phyloP scores from a whole-genome alignment of 2,113 vertebrate genomes.

The Pachycephala philippinensis region DNA sequence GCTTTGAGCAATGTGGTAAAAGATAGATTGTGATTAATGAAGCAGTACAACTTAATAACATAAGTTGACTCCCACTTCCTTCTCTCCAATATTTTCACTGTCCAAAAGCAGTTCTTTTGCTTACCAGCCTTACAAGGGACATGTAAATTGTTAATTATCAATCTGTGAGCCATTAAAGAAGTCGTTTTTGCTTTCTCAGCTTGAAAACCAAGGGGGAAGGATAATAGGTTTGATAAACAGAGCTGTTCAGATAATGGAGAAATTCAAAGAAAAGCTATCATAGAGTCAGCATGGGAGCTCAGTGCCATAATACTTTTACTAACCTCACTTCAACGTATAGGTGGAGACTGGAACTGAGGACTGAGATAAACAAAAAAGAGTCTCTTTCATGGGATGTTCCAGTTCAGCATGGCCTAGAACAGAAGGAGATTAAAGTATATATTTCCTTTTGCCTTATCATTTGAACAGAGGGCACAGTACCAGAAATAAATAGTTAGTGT shows the following conservation, averaged over 20 bases:
- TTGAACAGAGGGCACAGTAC: neutral
- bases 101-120: slow-evolving; percentile 79
- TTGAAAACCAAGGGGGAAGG: slow-evolving; percentile 75
- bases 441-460: neutral
- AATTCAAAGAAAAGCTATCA: slow-evolving; percentile 65
- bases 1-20: slow-evolving; percentile 75
- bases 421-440: neutral
- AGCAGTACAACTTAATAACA: slow-evolving; percentile 76
- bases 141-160: slow-evolving; percentile 83
- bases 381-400: neutral
- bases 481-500: neutral
- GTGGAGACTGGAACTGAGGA: neutral
- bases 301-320: slow-evolving; percentile 52
- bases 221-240: slow-evolving; percentile 82
- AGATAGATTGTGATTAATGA: slow-evolving; percentile 79
- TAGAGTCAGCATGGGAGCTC: slow-evolving; percentile 65
- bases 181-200: slow-evolving; percentile 76
- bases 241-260: slow-evolving; percentile 74
- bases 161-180: slow-evolving; percentile 80
- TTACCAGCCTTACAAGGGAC: slow-evolving; percentile 72
- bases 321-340: slow-evolving; percentile 45
- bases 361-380: neutral
- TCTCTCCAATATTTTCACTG: slow-evolving; percentile 73
- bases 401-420: neutral
- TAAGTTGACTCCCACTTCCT: slow-evolving; percentile 74